These are phyloP conservation scores for Drosophila affinis DNA, from an alignment of 2,888 invertebrate species.

Conservation along the genomic window DNA sequence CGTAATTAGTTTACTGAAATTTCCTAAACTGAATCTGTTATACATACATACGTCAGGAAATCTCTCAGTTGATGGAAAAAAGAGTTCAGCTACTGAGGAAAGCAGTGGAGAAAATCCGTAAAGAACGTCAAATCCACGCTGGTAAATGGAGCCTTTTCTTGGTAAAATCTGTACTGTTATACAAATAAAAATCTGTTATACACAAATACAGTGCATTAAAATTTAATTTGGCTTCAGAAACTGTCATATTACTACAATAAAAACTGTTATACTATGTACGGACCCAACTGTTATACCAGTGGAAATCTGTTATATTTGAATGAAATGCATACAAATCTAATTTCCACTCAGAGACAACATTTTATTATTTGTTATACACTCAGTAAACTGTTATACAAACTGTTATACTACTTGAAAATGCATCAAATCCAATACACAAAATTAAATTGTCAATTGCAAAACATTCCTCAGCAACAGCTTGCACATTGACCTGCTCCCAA, in stretches of 20 bases:
- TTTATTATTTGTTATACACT: too few species aligned
- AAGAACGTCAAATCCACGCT: not conserved
- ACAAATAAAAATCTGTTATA: too few species aligned
- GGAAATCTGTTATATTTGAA: too few species aligned
- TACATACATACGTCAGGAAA: not conserved
- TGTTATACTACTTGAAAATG: not conserved
- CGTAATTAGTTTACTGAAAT: conserved; percentile 28
- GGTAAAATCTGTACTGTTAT: too few species aligned
- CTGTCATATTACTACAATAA: too few species aligned
- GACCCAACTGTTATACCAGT: too few species aligned
- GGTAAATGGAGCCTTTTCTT: too few species aligned
- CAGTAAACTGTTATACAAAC: not conserved
- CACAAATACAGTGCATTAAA: too few species aligned
- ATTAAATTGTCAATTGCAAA: not conserved
- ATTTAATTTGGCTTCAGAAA: too few species aligned
- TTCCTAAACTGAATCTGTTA: not conserved
- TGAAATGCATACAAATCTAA: too few species aligned
- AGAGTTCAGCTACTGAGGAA: not conserved
- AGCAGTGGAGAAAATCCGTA: not conserved
- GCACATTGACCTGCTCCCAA: conserved; percentile 38
- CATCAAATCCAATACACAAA: not conserved
- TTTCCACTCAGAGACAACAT: too few species aligned
- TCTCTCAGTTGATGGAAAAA: not conserved
- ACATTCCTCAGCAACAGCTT: not conserved
- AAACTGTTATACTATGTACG: too few species aligned